Evolutionary conservation across 2,888 invertebrate species (phyloP).

Genomic region (Baccha elongata): DNA sequence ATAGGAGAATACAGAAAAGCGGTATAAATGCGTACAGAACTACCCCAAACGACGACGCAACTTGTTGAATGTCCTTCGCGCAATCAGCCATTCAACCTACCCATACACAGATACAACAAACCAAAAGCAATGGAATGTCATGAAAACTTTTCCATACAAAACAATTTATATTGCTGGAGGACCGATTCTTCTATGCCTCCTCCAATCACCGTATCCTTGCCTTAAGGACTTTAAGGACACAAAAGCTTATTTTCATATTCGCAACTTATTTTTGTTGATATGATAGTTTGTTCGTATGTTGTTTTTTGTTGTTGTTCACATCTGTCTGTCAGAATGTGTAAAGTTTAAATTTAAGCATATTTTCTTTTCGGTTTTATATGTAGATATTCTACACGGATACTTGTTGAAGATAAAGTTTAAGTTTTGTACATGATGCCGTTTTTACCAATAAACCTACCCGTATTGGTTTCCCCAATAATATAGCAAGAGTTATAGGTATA

Average conservation of each 20-base stretch:
- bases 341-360: constrained; percentile 53
- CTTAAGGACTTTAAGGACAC: constrained; percentile 50
- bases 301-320: constrained; percentile 13
- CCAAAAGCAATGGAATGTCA: constrained; percentile 65
- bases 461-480: constrained; percentile 14
- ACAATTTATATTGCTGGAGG: constrained; percentile 3
- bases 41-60: constrained; percentile 67
- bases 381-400: constrained; percentile 35
- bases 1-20: constrained; percentile 45
- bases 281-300: constrained; percentile 19
- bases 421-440: constrained; percentile 52
- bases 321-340: constrained; percentile 15
- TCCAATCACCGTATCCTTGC: constrained; percentile 3
- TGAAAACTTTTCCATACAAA: constrained; percentile 50
- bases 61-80: constrained; percentile 71
- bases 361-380: constrained; percentile 55
- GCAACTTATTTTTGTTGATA: constrained; percentile 35
- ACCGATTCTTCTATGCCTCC: background rate
- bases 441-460: background rate
- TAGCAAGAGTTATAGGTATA: constrained; percentile 4
- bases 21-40: constrained; percentile 26
- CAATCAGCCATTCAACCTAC: constrained; percentile 71
- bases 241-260: constrained; percentile 57
- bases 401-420: constrained; percentile 72
- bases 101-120: constrained; percentile 40